Conservation (phyloP, 2,888 invertebrate species). For the Ochropleura plecta region DNA sequence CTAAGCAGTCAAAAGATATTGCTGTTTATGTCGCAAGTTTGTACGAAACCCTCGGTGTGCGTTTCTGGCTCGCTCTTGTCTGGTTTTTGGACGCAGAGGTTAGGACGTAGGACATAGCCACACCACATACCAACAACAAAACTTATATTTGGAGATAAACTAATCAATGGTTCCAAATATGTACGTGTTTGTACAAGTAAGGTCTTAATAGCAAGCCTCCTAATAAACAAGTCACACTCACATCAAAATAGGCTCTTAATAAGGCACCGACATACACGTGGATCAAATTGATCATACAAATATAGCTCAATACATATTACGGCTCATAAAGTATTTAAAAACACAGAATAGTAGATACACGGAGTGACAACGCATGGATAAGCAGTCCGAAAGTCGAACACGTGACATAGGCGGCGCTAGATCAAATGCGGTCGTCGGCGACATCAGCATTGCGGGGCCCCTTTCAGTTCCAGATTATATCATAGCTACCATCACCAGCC, state of each 20-base stretch:
- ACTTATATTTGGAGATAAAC: neutral
- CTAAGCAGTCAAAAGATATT: no score
- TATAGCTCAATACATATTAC: neutral
- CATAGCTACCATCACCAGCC: no score
- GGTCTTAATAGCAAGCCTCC: neutral
- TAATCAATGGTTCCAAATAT: neutral
- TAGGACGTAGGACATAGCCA: no score
- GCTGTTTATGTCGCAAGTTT: no score
- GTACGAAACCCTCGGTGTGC: no score
- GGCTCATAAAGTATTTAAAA: neutral
- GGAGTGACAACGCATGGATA: conserved; percentile 25
- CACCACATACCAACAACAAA: neutral
- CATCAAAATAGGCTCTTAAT: neutral
- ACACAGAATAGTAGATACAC: conserved; percentile 21
- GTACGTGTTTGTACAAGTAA: neutral
- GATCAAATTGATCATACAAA: conserved; percentile 20
- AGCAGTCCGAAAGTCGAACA: neutral
- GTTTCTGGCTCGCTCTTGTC: no score
- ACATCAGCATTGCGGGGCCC: no score
- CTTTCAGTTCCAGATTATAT: no score
- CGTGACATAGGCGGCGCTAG: neutral
- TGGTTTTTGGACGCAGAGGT: no score
- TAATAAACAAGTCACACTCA: neutral
- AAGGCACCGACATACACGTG: conserved; percentile 2
- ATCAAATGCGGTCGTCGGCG: no score